Evolutionary conservation across 2,888 invertebrate species (phyloP).

Genomic region (Dasypolia templi): DNA sequence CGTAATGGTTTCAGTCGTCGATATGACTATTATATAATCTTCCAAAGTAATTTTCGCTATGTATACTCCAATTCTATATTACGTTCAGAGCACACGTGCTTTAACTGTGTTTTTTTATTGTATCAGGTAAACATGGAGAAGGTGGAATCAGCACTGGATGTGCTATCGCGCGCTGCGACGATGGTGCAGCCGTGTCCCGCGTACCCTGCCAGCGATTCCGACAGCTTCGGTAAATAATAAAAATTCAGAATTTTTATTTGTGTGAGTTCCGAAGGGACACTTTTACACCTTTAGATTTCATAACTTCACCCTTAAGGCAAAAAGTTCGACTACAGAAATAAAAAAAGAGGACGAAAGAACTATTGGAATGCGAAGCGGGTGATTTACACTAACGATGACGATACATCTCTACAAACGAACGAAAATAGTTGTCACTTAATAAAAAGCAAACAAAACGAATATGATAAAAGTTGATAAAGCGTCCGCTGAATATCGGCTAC

Average conservation of each 20-base stretch:
- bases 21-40: slow-evolving; percentile 1
- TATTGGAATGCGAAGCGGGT: slow-evolving; percentile 17
- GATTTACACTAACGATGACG: slow-evolving; percentile 27
- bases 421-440: slow-evolving; percentile 44
- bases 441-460: slow-evolving; percentile 57
- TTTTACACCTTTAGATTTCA: neutral
- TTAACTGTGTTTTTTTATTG: slow-evolving; percentile 42
- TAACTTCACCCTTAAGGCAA: neutral
- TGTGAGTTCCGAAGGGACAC: neutral
- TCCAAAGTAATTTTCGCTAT: slow-evolving; percentile 1
- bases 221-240: slow-evolving; percentile 89
- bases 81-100: neutral
- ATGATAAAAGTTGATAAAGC: slow-evolving; percentile 64
- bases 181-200: slow-evolving; percentile 95
- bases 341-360: slow-evolving; percentile 1
- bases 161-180: slow-evolving; percentile 96
- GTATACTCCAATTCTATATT: neutral
- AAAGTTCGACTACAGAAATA: neutral
- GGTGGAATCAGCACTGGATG: slow-evolving; percentile 96
- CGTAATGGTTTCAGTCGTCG: slow-evolving; percentile 4
- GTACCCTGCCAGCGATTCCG: slow-evolving; percentile 88
- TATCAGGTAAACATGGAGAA: slow-evolving; percentile 90
- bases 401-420: slow-evolving; percentile 30
- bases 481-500: slow-evolving; percentile 68
- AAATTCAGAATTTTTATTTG: slow-evolving; percentile 14